Evolutionary conservation across 2,888 invertebrate species (phyloP).

Genomic region (Drosophila differens): DNA sequence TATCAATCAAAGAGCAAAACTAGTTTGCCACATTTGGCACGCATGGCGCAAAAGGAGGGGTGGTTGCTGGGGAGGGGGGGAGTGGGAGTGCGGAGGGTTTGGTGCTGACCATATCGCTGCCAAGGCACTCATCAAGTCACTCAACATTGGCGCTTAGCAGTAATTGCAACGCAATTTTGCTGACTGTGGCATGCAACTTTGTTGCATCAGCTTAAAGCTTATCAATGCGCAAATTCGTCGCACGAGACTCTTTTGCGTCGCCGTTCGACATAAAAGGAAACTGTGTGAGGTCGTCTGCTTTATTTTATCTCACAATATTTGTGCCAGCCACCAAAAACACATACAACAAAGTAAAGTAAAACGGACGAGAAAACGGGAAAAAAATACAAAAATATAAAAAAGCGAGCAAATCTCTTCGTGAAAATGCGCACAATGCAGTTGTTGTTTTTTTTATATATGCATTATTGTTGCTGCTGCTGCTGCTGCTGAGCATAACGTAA

Average conservation of each 20-base stretch:
- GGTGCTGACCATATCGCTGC: conserved; percentile 71
- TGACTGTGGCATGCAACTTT: conserved; percentile 75
- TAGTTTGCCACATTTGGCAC: conserved; percentile 55
- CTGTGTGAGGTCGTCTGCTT: conserved; percentile 77
- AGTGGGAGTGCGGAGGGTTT: background rate
- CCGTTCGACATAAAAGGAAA: conserved; percentile 71
- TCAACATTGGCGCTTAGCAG: conserved; percentile 54
- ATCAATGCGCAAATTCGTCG: conserved; percentile 65
- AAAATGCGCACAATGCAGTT: conserved; percentile 53
- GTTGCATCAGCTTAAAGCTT: conserved; percentile 73
- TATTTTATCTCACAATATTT: conserved; percentile 63
- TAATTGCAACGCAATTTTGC: conserved; percentile 74
- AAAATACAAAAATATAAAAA: background rate
- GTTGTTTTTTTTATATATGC: background rate
- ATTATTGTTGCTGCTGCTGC: conserved; percentile 6
- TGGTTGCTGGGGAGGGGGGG: accelerated
- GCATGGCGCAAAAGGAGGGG: conserved; percentile 8
- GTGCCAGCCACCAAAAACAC: conserved; percentile 65
- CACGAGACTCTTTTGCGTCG: conserved; percentile 77
- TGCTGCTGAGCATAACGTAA: conserved; percentile 52
- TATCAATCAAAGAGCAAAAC: conserved; percentile 64
- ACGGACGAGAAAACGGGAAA: background rate
- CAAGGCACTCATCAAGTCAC: conserved; percentile 69
- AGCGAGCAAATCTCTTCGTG: conserved; percentile 7
- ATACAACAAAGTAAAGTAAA: conserved; percentile 7